Evolutionary conservation across 2,888 invertebrate genomes (phyloP), one percentile per base, ranked within the genome.

Genomic region (Parnassius mnemosyne): DNA sequence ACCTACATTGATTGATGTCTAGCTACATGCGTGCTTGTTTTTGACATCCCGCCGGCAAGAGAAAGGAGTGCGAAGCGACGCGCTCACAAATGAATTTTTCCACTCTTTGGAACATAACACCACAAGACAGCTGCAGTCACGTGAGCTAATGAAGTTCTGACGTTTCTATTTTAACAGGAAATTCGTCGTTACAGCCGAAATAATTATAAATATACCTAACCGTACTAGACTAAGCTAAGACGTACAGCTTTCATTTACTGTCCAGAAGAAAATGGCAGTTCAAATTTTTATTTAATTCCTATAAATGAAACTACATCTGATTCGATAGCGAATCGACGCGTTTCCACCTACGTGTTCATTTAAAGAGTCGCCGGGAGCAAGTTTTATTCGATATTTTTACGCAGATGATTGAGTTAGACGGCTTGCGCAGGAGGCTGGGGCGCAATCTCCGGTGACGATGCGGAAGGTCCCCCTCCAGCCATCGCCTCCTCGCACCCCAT

Each of bases 391-490:
- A 85, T 87, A 87, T 89, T 88, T 89, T 85, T 80, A 83, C 80
- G 81, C 79, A 79, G 80, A 81, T 85, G 84, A 90, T 90, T 89
- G 85, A 87, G 89, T 90, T 89, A 88, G 85, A 71, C 77, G 79
- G 79, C 75, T 82, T 83, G 86, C 83, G 85, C 84, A 83, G 83
- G 87, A 87, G 87, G 86, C 83, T 81, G 83, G 81, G 78, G 80
- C 76, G 86, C 85, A 88, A 89, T 89, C 89, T 89, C 89, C 89
- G 89, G 89, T 84, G 78, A 75, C 76, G 74, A 73, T 73, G 76
- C 80, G 63, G 80, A 79, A 79, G 77, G 71, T 76, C 71, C 66
- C 75, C 76, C 73, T 52, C 42, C 53, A 57, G 51, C 41, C 58
- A 54, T 44, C 53, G 61, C 64, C 66, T 67, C 69, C 66, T 67